Base-by-base conservation (phyloP, 1,140 invertebrate species). In the Cecropterus lyciades region DNA sequence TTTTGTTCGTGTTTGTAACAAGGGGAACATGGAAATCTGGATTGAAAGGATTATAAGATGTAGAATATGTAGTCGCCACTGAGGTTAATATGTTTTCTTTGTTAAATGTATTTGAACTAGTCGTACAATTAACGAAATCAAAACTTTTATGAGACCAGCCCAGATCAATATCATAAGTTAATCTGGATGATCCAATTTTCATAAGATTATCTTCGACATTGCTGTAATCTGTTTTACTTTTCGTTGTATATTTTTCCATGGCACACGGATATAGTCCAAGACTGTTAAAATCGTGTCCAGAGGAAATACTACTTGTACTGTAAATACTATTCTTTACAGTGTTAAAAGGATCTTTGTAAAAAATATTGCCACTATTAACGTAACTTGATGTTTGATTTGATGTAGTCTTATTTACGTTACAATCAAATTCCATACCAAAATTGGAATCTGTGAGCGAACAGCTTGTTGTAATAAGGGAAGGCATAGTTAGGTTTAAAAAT, bases 111-210 rank as follows among this genome's bases (percentile, higher is more conserved):
- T 77, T 85, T 1, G 84, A 51, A 55, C 63, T 79, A n/a, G 86
- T 88, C 13, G 87, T 84, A 48, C 85, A 85, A 49, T 81, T 89
- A 6, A 89, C 86, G 68, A 92, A 92, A 76, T 92, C 89, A 24
- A 90, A 86, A 46, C 87, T 73, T 81, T 92, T 92, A 69, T 92
- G 89, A 8, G 89, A 89, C 89, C 87, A 92, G 17, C 89, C 89
- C 15, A 92, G 70, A 72, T 92, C 89, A 64, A 92, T 90, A 70
- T 92, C 89, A 37, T 92, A 92, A 13, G 89, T 90, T 75, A 92
- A 70, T 68, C 89, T 79, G 8, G 89, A 87, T n/a, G 86, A 83
- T 10, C 85, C 87, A 51, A 89, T 87, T 72, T 92, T 92, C 85
- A 92, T 92, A 30, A 92, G 67, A 63, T 87, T 89, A 43, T 92